A percentile compares a stretch with the other conserved stretches of the same genome.
Conservation (phyloP, 2,797 vertebrate species). For the Lagodon rhomboides region DNA sequence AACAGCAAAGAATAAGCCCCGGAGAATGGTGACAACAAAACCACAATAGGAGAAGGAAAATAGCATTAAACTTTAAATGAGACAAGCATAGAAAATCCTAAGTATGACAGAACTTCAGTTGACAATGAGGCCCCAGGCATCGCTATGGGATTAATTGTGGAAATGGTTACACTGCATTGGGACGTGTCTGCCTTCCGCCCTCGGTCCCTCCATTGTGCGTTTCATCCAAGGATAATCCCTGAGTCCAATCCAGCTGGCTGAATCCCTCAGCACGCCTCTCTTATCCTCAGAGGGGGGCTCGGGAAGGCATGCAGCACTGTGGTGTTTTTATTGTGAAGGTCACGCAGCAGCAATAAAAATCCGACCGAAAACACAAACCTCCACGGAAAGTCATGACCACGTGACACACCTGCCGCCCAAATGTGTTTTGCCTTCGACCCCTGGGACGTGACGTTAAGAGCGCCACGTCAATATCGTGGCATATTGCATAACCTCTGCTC, state of each 20-base stretch:
- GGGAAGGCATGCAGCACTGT: constrained; percentile 24
- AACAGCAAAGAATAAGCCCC: not conserved
- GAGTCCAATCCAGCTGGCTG: constrained; percentile 44
- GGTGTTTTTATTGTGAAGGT: constrained; percentile 44
- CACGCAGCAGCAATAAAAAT: constrained; percentile 22
- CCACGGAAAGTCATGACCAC: not conserved
- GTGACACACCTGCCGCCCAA: constrained; percentile 10
- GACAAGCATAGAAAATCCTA: constrained; percentile 6
- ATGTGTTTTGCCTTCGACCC: not conserved
- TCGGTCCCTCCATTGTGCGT: constrained; percentile 19
- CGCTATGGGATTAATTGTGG: constrained; percentile 27
- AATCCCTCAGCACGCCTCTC: constrained; percentile 38
- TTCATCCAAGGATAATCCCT: constrained; percentile 59
- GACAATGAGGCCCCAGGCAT: not conserved
- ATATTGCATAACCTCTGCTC: not conserved
- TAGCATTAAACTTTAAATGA: not conserved
- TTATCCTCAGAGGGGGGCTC: constrained; percentile 40
- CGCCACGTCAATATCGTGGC: not conserved
- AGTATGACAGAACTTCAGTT: constrained; percentile 1
- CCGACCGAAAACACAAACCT: not conserved
- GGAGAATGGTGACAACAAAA: not conserved
- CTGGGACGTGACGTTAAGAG: constrained; percentile 3
- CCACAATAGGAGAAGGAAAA: constrained; percentile 1
- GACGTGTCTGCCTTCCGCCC: constrained; percentile 16
- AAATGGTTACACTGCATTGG: constrained; percentile 23